Conservation (phyloP, 2,113 vertebrate species). For the Clarias magur region DNA sequence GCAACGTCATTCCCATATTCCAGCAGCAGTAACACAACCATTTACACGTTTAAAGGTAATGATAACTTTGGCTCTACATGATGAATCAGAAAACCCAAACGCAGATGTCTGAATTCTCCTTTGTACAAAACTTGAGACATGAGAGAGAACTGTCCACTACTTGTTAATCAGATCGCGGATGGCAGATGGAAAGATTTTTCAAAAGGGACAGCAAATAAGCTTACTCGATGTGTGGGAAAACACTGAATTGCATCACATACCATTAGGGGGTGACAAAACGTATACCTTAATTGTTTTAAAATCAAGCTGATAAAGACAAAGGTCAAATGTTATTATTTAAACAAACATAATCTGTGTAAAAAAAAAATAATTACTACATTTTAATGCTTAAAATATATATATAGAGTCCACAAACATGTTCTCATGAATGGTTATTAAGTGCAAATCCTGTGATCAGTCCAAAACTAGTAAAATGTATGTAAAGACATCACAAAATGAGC, state of each 20-base stretch:
- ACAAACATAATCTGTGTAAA: neutral
- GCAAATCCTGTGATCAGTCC: neutral
- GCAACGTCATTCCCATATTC: too few relatives aligned
- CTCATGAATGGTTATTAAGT: neutral
- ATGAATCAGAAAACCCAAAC: too few relatives aligned
- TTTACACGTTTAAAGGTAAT: too few relatives aligned
- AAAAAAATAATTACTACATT: neutral
- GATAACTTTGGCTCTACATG: too few relatives aligned
- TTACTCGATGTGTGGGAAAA: too few relatives aligned
- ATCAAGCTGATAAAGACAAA: neutral
- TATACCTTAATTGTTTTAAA: neutral
- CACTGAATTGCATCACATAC: neutral
- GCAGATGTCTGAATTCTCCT: too few relatives aligned
- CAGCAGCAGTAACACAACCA: too few relatives aligned
- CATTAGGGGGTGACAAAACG: constrained; percentile 3
- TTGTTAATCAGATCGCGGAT: too few relatives aligned
- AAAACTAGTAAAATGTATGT: neutral
- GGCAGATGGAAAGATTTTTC: too few relatives aligned
- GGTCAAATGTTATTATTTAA: neutral
- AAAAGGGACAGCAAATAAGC: too few relatives aligned
- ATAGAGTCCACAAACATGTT: neutral
- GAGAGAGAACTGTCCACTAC: too few relatives aligned
- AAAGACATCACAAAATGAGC: neutral
- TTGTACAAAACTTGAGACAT: too few relatives aligned
- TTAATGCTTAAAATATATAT: neutral